These are phyloP conservation scores for Stichopus horrens DNA, from an alignment of 53 echinoderm and acorn worm genomes.

Conservation along the genomic window DNA sequence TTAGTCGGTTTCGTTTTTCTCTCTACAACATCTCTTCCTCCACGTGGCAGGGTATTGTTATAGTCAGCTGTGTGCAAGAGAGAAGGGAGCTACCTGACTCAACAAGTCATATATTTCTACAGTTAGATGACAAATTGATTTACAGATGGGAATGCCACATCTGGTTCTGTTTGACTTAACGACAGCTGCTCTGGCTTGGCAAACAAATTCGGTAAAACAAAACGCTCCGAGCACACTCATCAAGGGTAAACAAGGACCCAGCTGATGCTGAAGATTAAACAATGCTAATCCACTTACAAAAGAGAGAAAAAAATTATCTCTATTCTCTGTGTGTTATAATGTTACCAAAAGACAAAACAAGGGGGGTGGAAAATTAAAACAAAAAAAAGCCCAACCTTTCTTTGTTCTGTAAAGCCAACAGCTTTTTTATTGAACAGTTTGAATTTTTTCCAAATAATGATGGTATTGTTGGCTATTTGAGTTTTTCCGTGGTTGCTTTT, in stretches of 20 bases:
- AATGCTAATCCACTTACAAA: slow-evolving; percentile 30
- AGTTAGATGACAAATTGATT: slow-evolving; percentile 36
- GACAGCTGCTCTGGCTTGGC: slow-evolving; percentile 22
- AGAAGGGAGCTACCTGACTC: not conserved
- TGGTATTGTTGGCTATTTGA: not conserved
- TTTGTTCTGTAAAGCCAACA: slow-evolving; percentile 21
- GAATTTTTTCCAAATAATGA: not conserved
- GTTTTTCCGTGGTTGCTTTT: no score
- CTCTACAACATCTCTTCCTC: not conserved
- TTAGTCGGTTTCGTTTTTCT: no score
- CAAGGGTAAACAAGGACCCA: slow-evolving; percentile 24
- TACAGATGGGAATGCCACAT: slow-evolving; percentile 26
- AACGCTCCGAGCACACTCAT: slow-evolving; percentile 13
- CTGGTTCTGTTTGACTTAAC: slow-evolving; percentile 39
- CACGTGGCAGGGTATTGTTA: not conserved
- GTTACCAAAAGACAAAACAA: not conserved
- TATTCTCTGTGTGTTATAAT: not conserved
- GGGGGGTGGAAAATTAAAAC: not conserved
- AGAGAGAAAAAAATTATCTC: no score
- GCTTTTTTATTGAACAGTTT: not conserved
- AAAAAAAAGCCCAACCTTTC: slow-evolving; percentile 14
- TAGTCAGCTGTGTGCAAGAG: not conserved
- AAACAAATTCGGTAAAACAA: slow-evolving; percentile 30
- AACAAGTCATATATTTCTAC: not conserved
- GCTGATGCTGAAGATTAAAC: slow-evolving; percentile 20